These are phyloP conservation scores for Lasiurus borealis DNA, from an alignment of 2,113 vertebrate species.

Conservation along the genomic window DNA sequence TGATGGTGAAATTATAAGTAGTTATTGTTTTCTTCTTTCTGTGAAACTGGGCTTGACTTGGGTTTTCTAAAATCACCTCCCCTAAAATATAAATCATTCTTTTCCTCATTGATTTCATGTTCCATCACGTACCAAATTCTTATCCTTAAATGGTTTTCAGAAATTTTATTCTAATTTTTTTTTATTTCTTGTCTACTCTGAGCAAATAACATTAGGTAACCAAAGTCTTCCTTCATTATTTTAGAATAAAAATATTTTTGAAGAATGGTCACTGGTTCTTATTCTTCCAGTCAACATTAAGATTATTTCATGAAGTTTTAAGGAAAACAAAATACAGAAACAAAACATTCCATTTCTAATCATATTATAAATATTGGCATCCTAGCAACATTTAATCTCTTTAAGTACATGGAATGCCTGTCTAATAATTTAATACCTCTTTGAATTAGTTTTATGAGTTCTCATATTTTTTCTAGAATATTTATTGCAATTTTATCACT, in stretches of 20 bases:
- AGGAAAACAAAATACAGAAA: not conserved
- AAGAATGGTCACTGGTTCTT: not conserved
- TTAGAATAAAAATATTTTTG: not conserved
- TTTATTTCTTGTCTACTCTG: not conserved
- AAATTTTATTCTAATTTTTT: not conserved
- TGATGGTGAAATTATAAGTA: not conserved
- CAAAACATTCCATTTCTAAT: not conserved
- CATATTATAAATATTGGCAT: not conserved
- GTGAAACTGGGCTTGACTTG: not conserved
- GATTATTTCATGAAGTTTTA: not conserved
- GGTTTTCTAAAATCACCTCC: not conserved
- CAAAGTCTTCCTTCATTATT: not conserved
- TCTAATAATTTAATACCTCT: not conserved
- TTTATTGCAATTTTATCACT: not conserved
- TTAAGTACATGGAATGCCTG: not conserved
- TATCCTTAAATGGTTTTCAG: not conserved
- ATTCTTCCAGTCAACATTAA: not conserved
- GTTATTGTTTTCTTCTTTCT: not conserved
- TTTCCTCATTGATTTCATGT: not conserved
- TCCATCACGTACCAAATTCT: not conserved
- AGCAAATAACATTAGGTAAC: not conserved
- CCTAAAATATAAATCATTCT: not conserved
- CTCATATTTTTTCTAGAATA: not conserved
- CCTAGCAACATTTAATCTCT: constrained; percentile 12
- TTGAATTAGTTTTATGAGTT: not conserved